Evolutionary conservation across 30 jellyfish, hydroid and myxozoan species (phyloP).

Genomic region (Pseudorhiza aurosa): DNA sequence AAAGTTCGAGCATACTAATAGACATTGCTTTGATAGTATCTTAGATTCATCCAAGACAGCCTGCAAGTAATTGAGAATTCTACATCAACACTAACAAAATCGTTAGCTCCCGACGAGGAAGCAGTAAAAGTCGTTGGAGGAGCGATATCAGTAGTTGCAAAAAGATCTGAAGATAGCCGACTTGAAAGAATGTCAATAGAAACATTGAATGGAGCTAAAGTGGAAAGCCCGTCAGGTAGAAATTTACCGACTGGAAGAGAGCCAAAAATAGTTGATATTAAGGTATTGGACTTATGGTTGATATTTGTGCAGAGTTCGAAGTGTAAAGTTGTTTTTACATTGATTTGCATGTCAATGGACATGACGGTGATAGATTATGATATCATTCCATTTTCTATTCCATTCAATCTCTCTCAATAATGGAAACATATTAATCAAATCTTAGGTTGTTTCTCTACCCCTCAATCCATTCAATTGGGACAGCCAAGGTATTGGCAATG

Average conservation of each 20-base stretch:
- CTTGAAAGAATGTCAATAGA: background rate
- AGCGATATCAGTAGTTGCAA: slow-evolving; percentile 26
- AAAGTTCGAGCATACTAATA: background rate
- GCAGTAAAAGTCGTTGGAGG: slow-evolving; percentile 19
- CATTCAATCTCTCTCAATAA: no score
- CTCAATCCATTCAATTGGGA: slow-evolving; percentile 57
- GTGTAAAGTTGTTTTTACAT: no score
- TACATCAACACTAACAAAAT: background rate
- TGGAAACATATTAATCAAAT: no score
- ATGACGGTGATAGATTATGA: no score
- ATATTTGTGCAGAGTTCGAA: no score
- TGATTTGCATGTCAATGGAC: no score
- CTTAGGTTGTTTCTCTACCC: slow-evolving; percentile 41
- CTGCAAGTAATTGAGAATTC: slow-evolving; percentile 13
- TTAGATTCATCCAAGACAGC: background rate
- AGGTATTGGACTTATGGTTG: no score
- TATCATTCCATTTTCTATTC: no score
- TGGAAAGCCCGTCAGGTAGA: slow-evolving; percentile 19
- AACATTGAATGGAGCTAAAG: slow-evolving; percentile 22
- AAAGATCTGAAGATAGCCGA: slow-evolving; percentile 5
- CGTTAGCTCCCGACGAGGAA: slow-evolving; percentile 22
- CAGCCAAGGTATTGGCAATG: slow-evolving; percentile 18
- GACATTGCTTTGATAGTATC: background rate
- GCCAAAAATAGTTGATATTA: background rate
- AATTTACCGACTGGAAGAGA: background rate